These are phyloP conservation scores for Silurus lanzhouensis DNA, from an alignment of 2,797 vertebrate genomes.

Conservation along the genomic window DNA sequence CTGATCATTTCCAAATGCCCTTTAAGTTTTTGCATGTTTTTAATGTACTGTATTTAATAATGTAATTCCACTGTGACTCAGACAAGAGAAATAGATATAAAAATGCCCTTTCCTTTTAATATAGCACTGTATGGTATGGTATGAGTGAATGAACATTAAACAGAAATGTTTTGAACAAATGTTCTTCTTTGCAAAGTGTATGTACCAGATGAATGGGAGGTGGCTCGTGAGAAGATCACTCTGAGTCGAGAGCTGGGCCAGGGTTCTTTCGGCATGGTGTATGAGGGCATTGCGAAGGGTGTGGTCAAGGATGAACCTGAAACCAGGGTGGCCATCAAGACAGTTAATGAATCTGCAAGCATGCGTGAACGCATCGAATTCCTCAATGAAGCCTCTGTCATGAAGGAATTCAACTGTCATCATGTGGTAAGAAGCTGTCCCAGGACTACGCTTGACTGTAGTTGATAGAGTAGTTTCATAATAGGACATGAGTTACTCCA, in stretches of 20 bases:
- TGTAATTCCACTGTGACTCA: background rate
- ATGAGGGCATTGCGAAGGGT: conserved; percentile 93
- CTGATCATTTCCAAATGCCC: background rate
- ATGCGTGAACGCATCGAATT: conserved; percentile 98
- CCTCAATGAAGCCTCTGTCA: conserved; percentile 96
- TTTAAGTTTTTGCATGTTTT: too few relatives aligned
- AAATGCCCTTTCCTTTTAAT: background rate
- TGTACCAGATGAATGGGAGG: conserved; percentile 97
- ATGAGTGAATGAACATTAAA: background rate
- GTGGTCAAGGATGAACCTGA: conserved; percentile 95
- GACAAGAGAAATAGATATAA: background rate
- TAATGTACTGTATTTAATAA: too few relatives aligned
- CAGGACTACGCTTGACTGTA: background rate
- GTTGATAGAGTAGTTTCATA: background rate
- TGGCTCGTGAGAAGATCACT: conserved; percentile 94
- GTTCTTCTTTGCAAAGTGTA: conserved; percentile 79
- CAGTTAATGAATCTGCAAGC: conserved; percentile 94
- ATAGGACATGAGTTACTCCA: too few relatives aligned
- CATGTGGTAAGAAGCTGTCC: conserved; percentile 86
- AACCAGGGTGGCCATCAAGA: conserved; percentile 96
- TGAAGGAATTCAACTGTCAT: conserved; percentile 99
- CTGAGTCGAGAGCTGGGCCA: conserved; percentile 94
- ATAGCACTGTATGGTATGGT: background rate
- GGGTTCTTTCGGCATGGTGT: conserved; percentile 98
- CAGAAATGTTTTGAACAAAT: conserved; percentile 43